Percentiles rank a stretch among this genome's conserved stretches.
Conservation (phyloP, 2,888 invertebrate genomes). For the Taenaris catops region DNA sequence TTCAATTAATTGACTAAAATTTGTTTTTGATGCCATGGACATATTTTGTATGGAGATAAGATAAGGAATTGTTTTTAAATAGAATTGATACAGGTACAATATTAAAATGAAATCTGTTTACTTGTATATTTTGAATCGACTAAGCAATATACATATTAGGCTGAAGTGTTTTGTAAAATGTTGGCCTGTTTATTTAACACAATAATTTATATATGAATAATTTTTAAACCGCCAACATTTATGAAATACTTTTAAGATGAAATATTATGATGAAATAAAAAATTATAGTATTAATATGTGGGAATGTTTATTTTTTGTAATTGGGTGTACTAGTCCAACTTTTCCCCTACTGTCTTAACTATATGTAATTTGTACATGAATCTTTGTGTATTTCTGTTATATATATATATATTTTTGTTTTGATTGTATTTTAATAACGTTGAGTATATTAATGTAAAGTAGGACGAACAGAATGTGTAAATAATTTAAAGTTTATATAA, state of each 20-base stretch:
- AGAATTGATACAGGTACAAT: constrained; percentile 56
- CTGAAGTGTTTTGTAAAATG: constrained; percentile 69
- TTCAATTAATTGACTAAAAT: background rate
- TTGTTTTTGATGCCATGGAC: constrained; percentile 44
- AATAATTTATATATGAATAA: constrained; percentile 46
- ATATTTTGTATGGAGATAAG: constrained; percentile 30
- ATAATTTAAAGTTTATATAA: constrained; percentile 80
- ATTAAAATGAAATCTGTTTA: constrained; percentile 39
- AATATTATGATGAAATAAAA: constrained; percentile 10
- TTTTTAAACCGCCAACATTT: constrained; percentile 54
- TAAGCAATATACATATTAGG: constrained; percentile 73
- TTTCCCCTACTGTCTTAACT: constrained; percentile 55
- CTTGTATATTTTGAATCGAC: constrained; percentile 67
- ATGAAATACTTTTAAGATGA: constrained; percentile 53
- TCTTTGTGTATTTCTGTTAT: constrained; percentile 67
- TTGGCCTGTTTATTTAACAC: constrained; percentile 48
- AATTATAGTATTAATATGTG: constrained; percentile 25
- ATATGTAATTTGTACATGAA: constrained; percentile 60
- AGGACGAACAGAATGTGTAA: constrained; percentile 73
- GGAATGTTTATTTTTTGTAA: constrained; percentile 69
- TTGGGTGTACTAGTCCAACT: constrained; percentile 74
- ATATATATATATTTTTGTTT: constrained; percentile 59
- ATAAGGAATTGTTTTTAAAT: constrained; percentile 59
- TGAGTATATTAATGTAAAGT: constrained; percentile 77
- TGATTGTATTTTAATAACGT: constrained; percentile 78